Evolutionary conservation across 2,888 invertebrate genomes (phyloP), one percentile per base, ranked within the genome.

Genomic region (Caenorhabditis japonica): DNA sequence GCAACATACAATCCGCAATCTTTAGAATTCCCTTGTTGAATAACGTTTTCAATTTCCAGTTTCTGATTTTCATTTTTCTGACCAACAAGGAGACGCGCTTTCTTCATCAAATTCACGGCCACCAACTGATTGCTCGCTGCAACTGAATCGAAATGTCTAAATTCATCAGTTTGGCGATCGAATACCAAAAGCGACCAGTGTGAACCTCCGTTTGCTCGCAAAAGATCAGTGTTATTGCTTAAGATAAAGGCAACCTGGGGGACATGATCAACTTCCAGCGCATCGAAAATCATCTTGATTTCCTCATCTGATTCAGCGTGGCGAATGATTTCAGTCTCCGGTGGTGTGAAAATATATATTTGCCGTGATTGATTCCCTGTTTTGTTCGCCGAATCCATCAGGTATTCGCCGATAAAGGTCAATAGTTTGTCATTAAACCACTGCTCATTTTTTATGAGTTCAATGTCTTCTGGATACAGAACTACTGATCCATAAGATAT

Each of bases 361-460:
- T 27, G 4, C n/a, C n/a, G n/a, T n/a, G n/a, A n/a, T n/a, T n/a
- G n/a, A 13, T 13, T 21, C 23, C 25, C 49, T 1, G 30, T 19
- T 5, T 27, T n/a, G 2, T 49, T 33, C 4, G 17, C 19, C 21
- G 60, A 43, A n/a, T 74, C 52, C 49, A 51, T 58, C 38, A 76
- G n/a, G 58, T 74, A 72, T 27, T 82, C 79, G 0, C 69, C 58
- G 7, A 71, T 71, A 46, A 82, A 81, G 2, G 81, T 69, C 33
- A 82, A 68, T 3, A 79, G 15, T 30, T 70, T 72, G 53, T 82
- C 82, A 27, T 79, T 82, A 41, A 81, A 72, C 82, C 82, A 82
- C 21, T 58, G 23, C 8, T 68, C 61, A 3, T 51, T 46, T 25
- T 62, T 41, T 27, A 82, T 38, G 12, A 79, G 59, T 17, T 7